Evolutionary conservation across 2,797 vertebrate genomes (phyloP), one percentile per base, ranked within the genome.

Genomic region (Tiaroga cobitis): DNA sequence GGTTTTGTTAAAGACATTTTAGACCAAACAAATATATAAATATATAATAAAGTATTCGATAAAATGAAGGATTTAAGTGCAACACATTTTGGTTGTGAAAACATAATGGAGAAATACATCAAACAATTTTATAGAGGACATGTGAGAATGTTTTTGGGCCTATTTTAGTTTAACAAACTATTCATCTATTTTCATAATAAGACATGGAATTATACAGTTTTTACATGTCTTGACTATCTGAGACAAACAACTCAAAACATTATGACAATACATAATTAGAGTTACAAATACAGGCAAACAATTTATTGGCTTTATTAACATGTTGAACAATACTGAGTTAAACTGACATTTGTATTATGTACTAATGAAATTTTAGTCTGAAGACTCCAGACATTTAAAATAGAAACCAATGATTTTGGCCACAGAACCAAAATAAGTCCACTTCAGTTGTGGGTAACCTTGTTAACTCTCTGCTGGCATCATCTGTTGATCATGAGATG

Each of bases 221-320:
- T 81, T 34, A 67, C 41, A 63, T 63, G 56, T 29, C 56, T 32
- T 34, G n/a, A 46, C 59, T 61, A 61, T 63, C 37, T 49, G 61
- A 80, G 24, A 67, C 43, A 80, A 67, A 32, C 21, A 63, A 63
- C 63, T 24, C 24, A 54, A 80, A 32, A 67, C 11, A 80, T 67
- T 9, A 69, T 69, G 46, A 39, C 32, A 69, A 69, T 54, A 39
- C 34, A 69, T 37, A 61, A 26, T 78, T 41, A 46, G 16, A 32
- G 26, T 8, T 46, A 59, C 5, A 81, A 56, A 82, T 63, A 43
- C 69, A 73, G 19, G 39, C 41, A 63, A 49, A 49, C 46, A 21
- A 24, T 59, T 34, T 5, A 69, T 82, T 61, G 68, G 51, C 80
- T 43, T 82, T 76, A 67, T 51, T 34, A n/a, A 61, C 49, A 72